Evolutionary conservation across 2,113 vertebrate species (phyloP).

Genomic region (Sphaerodactylus townsendi): DNA sequence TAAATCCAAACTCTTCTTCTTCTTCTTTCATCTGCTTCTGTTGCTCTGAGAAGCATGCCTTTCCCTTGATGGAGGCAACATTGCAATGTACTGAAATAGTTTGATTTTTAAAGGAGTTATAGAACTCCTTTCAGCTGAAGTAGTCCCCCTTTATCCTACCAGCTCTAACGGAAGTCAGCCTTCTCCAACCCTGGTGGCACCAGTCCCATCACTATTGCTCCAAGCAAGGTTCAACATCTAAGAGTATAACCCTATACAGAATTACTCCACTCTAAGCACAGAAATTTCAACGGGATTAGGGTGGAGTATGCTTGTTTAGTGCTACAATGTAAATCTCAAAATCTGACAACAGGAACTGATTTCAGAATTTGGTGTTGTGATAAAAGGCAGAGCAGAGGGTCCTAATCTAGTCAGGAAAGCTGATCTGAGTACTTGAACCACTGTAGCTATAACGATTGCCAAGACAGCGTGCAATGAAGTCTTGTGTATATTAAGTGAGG

Average conservation of each 20-base stretch:
- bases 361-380: background rate
- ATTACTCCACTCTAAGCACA: too few relatives aligned
- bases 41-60: background rate
- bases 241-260: too few relatives aligned
- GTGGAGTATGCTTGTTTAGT: too few relatives aligned
- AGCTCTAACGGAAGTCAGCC: background rate
- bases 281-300: too few relatives aligned
- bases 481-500: too few relatives aligned
- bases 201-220: background rate
- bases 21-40: background rate
- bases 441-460: too few relatives aligned
- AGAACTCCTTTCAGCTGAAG: background rate
- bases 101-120: background rate
- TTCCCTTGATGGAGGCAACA: background rate
- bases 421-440: too few relatives aligned
- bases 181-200: background rate
- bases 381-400: background rate
- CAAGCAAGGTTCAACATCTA: too few relatives aligned
- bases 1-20: too few relatives aligned
- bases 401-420: background rate
- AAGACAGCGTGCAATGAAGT: background rate
- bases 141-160: background rate
- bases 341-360: background rate
- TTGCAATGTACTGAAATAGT: background rate
- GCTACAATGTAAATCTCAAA: background rate